These are phyloP conservation scores for Oryzias javanicus DNA, from an alignment of 2,113 vertebrate genomes.

Conservation along the genomic window DNA sequence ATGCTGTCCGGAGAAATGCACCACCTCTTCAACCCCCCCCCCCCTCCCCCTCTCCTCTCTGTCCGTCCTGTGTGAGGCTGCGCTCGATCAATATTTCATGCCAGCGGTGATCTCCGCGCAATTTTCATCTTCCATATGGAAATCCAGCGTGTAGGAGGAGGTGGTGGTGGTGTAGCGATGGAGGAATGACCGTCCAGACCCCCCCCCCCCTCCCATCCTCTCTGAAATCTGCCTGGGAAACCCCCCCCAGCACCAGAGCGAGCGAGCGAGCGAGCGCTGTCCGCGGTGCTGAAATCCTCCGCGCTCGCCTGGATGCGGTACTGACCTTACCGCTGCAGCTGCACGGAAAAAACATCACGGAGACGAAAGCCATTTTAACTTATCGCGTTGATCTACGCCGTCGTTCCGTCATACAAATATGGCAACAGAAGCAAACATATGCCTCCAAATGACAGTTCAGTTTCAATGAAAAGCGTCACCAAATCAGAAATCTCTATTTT, in stretches of 20 bases:
- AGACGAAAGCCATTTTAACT: constrained; percentile 1
- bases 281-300: constrained; percentile 77
- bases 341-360: constrained; percentile 37
- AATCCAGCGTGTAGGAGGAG: constrained; percentile 41
- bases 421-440: too few species aligned
- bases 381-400: too few species aligned
- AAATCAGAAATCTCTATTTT: too few species aligned
- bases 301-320: constrained; percentile 62
- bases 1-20: constrained; percentile 54
- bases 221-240: constrained; percentile 77
- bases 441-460: too few species aligned
- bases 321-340: constrained; percentile 58
- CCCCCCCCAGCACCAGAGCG: constrained; percentile 55
- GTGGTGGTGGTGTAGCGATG: constrained; percentile 48
- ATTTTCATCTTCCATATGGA: constrained; percentile 45
- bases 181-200: constrained; percentile 56
- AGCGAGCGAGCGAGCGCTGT: constrained; percentile 57
- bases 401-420: too few species aligned
- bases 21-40: not conserved
- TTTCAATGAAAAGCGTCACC: too few species aligned
- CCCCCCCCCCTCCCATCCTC: constrained; percentile 15
- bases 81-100: constrained; percentile 68
- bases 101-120: constrained; percentile 48
- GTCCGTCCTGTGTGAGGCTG: constrained; percentile 57
- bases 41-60: constrained; percentile 5